Conservation (phyloP, 2,888 invertebrate species). For the Rhingia rostrata region DNA sequence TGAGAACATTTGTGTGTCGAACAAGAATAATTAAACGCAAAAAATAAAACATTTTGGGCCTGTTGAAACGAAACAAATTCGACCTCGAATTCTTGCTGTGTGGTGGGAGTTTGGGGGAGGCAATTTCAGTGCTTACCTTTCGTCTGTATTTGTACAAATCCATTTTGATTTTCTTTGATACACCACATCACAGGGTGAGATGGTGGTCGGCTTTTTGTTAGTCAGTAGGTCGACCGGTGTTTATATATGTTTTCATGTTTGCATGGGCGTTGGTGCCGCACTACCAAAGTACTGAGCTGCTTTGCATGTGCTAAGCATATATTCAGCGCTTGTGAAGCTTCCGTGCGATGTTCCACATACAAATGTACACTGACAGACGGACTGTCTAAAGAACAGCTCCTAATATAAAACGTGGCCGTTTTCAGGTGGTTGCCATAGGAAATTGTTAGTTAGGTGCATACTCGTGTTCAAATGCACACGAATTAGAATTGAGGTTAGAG, state of each 20-base stretch:
- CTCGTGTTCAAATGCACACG: conserved; percentile 4
- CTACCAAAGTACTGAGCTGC: conserved; percentile 5
- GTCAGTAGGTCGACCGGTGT: conserved; percentile 63
- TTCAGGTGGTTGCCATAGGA: conserved; percentile 57
- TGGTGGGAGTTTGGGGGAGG: conserved; percentile 36
- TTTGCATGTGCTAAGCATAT: conserved; percentile 34
- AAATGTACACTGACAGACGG: conserved; percentile 37
- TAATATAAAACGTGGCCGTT: conserved; percentile 44
- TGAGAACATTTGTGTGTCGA: no score
- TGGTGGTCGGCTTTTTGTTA: conserved; percentile 24
- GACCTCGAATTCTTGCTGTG: conserved; percentile 51
- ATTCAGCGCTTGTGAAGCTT: conserved; percentile 50
- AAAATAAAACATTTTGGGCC: no score
- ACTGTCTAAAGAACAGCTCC: conserved; percentile 16
- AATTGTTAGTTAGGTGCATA: conserved; percentile 7
- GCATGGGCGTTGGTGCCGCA: conserved; percentile 22
- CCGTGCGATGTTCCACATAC: conserved; percentile 49
- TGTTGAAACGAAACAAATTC: conserved; percentile 22
- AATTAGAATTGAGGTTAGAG: conserved; percentile 54
- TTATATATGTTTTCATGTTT: conserved; percentile 26
- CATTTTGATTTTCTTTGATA: conserved; percentile 21
- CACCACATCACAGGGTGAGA: conserved; percentile 10
- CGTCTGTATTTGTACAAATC: conserved; percentile 1
- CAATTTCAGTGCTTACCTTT: conserved; percentile 18
- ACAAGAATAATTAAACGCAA: no score